These are phyloP conservation scores for Drosophila burlai DNA, from an alignment of 1,140 invertebrate genomes.

Conservation along the genomic window DNA sequence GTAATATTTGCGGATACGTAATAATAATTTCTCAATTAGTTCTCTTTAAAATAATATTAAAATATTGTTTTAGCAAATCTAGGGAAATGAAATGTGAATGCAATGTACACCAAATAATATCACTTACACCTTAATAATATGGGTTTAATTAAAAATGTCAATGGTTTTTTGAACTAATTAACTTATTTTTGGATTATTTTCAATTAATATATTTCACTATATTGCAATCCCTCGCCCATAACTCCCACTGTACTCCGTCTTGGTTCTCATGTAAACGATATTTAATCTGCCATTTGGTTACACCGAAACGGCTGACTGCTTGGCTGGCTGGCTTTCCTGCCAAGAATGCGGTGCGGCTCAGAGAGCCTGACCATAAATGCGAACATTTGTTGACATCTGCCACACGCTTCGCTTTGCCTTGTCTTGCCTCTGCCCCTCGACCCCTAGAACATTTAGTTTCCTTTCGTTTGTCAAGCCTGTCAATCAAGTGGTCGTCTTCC, in stretches of 20 bases:
- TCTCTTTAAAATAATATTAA: too few species aligned
- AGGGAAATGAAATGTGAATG: too few species aligned
- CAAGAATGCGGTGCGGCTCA: slow-evolving; percentile 59
- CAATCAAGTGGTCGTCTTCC: slow-evolving; percentile 66
- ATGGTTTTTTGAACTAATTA: neutral
- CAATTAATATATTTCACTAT: neutral
- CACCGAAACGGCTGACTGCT: slow-evolving; percentile 14
- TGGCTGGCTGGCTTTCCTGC: slow-evolving; percentile 6
- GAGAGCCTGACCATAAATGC: slow-evolving; percentile 55
- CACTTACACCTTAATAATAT: too few species aligned
- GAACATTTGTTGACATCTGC: slow-evolving; percentile 79
- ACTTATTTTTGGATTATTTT: neutral
- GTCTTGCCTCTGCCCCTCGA: neutral
- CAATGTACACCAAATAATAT: too few species aligned
- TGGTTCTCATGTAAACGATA: slow-evolving; percentile 59
- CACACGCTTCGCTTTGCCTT: slow-evolving; percentile 50
- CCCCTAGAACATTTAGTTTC: slow-evolving; percentile 14
- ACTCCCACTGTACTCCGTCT: slow-evolving; percentile 18
- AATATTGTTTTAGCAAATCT: too few species aligned
- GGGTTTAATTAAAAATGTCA: too few species aligned
- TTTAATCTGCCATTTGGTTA: slow-evolving; percentile 71
- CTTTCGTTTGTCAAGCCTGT: slow-evolving; percentile 60
- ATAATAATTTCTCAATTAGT: too few species aligned
- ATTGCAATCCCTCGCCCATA: too few species aligned
- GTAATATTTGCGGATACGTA: too few species aligned